Percentiles rank a stretch among this genome's conserved stretches.
phyloP scores from a whole-genome alignment of 2,888 invertebrate genomes.

The Trimorus sp. region DNA sequence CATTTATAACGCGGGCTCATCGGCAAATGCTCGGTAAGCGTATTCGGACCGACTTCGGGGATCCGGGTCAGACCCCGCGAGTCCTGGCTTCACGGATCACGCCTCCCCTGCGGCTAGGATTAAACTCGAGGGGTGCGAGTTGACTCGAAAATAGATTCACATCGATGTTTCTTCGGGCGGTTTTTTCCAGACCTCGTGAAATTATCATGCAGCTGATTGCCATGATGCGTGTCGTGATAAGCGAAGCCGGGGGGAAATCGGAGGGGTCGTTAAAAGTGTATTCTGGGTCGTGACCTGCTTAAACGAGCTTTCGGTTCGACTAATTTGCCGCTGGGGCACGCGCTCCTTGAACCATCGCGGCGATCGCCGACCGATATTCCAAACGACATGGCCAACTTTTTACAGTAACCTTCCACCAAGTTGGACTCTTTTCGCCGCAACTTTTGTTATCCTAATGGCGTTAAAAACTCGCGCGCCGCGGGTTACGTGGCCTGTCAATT shows the following conservation, averaged over 20 bases:
- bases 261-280: neutral
- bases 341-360: no score
- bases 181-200: conserved; percentile 21
- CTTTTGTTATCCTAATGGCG: conserved; percentile 13
- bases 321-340: no score
- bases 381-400: no score
- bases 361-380: no score
- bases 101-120: conserved; percentile 41
- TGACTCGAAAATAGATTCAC: conserved; percentile 61
- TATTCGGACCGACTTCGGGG: conserved; percentile 45
- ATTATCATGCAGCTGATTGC: neutral
- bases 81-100: conserved; percentile 50
- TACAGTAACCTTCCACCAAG: no score
- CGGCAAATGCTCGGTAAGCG: conserved; percentile 13
- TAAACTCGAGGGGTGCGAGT: conserved; percentile 50
- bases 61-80: conserved; percentile 60
- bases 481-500: conserved; percentile 70
- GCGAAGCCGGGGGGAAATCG: no score
- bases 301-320: neutral
- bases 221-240: no score
- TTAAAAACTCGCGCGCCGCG: conserved; percentile 31
- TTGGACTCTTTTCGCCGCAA: neutral
- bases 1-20: conserved; percentile 43
- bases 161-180: conserved; percentile 38
- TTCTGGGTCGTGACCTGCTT: neutral